These are phyloP conservation scores for Chelon auratus DNA, from an alignment of 2,797 vertebrate species.

Conservation along the genomic window DNA sequence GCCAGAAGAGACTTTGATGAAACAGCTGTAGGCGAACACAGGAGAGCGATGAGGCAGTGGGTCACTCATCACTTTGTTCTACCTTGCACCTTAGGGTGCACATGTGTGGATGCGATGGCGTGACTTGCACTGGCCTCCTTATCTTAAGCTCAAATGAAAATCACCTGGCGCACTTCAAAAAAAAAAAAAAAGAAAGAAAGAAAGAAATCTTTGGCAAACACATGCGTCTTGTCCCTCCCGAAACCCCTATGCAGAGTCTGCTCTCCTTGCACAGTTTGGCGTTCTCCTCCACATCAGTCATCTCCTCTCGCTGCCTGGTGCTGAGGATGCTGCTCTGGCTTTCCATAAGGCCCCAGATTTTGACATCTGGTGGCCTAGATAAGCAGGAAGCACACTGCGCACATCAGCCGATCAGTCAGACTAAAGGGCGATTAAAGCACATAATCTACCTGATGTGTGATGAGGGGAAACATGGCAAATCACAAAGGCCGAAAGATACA, in stretches of 20 bases:
- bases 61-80: conserved; percentile 73
- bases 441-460: conserved; percentile 77
- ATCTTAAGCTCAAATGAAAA: conserved; percentile 47
- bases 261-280: conserved; percentile 32
- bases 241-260: conserved; percentile 12
- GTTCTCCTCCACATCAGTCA: conserved; percentile 49
- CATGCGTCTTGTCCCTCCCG: conserved; percentile 1
- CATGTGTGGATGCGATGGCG: conserved; percentile 12
- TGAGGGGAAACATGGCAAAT: conserved; percentile 51
- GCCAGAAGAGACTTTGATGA: conserved; percentile 73
- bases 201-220: conserved; percentile 37
- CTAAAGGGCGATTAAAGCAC: conserved; percentile 64
- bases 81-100: conserved; percentile 47
- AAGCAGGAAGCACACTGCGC: conserved; percentile 71
- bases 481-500: conserved; percentile 29
- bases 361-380: conserved; percentile 81
- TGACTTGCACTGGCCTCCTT: conserved; percentile 7
- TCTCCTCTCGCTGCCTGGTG: conserved; percentile 15
- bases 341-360: conserved; percentile 52
- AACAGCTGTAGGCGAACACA: conserved; percentile 66
- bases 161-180: conserved; percentile 42
- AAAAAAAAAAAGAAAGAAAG: neutral
- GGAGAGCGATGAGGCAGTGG: conserved; percentile 51
- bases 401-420: conserved; percentile 69
- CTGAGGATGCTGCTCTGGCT: conserved; percentile 30